phyloP scores from a whole-genome alignment of 2,113 vertebrate genomes.

The Aspidoscelis tigris region DNA sequence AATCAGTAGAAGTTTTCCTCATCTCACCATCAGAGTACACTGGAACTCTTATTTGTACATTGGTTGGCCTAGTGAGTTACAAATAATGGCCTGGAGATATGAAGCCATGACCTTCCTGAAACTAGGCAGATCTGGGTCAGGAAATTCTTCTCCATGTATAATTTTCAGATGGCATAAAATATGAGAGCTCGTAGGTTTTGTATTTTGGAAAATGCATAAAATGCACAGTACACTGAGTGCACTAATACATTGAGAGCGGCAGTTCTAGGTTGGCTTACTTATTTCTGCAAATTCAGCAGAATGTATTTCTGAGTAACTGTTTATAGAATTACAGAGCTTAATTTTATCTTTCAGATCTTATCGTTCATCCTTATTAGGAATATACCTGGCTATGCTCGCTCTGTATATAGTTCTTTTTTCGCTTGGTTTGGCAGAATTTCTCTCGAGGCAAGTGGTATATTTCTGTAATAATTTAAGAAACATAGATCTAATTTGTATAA shows the following conservation, averaged over 20 bases:
- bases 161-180: neutral
- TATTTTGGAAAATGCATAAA: neutral
- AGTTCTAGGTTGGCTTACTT: neutral
- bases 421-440: conserved; percentile 99
- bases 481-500: neutral
- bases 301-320: neutral
- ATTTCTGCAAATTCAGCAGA: neutral
- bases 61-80: too few species aligned
- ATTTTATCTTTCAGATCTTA: conserved; percentile 84
- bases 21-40: too few species aligned
- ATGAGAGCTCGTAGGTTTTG: neutral
- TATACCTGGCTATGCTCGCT: conserved; percentile 93
- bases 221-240: neutral
- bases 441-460: conserved; percentile 86
- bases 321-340: neutral
- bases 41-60: too few species aligned
- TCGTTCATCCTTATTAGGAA: conserved; percentile 97
- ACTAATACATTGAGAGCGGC: neutral
- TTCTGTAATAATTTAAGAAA: neutral
- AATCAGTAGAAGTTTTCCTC: too few species aligned
- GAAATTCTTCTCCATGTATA: neutral
- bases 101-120: too few species aligned
- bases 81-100: too few species aligned
- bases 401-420: conserved; percentile 96
- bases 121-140: too few species aligned